A percentile compares a stretch with the other conserved stretches of the same genome.
Conservation (phyloP, 2,797 vertebrate species). For the Tadarida brasiliensis region DNA sequence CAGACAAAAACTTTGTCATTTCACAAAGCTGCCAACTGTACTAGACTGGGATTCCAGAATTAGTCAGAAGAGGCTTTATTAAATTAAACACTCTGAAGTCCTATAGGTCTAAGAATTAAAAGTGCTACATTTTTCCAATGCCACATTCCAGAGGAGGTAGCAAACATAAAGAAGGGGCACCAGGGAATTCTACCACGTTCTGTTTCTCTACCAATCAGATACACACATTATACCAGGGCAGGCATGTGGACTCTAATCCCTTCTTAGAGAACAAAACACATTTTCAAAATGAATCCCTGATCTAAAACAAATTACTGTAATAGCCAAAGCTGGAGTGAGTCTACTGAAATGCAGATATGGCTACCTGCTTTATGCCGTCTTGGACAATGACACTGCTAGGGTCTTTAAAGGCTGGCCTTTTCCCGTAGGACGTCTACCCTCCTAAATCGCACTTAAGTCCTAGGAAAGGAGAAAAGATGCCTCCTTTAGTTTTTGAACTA, state of each 20-base stretch:
- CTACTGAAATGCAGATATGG: conserved; percentile 79
- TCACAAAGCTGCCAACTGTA: not conserved
- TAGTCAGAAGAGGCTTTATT: conserved; percentile 35
- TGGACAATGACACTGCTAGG: conserved; percentile 67
- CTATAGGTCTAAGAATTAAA: conserved; percentile 78
- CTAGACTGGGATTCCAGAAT: conserved; percentile 6
- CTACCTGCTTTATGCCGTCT: conserved; percentile 86
- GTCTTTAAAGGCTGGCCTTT: conserved; percentile 65
- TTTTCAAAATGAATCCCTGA: conserved; percentile 89
- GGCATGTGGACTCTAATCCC: conserved; percentile 85
- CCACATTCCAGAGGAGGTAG: conserved; percentile 53
- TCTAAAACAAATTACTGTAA: conserved; percentile 87
- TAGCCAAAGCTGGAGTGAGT: conserved; percentile 81
- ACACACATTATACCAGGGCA: conserved; percentile 4
- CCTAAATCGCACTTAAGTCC: conserved; percentile 27
- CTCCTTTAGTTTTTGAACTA: conserved; percentile 66
- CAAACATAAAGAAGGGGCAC: conserved; percentile 50
- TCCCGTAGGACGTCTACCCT: conserved; percentile 54
- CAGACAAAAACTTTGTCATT: conserved; percentile 59
- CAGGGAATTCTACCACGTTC: conserved; percentile 53
- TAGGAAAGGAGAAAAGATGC: conserved; percentile 53
- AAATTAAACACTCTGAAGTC: conserved; percentile 52
- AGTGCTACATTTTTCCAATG: conserved; percentile 60
- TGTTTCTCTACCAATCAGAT: conserved; percentile 73
- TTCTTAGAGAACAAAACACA: conserved; percentile 88